These are phyloP conservation scores for Nannoperca obscura DNA, from an alignment of 2,797 vertebrate genomes.

Conservation along the genomic window DNA sequence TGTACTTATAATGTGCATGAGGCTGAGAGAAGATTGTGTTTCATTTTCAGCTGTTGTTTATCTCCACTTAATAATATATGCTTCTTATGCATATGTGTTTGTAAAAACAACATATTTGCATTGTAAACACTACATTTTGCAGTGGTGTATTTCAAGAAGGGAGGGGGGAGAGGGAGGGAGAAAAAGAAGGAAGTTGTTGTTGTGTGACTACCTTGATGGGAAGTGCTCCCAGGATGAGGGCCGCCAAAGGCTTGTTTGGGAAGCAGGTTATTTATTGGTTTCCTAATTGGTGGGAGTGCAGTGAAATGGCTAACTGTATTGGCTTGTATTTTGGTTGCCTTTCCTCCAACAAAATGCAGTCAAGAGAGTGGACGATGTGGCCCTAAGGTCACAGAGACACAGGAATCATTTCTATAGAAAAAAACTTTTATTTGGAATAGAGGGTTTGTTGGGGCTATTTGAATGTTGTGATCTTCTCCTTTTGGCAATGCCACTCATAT, in stretches of 20 bases:
- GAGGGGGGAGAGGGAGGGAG: neutral
- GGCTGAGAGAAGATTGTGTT: neutral
- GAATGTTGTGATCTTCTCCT: conserved; percentile 31
- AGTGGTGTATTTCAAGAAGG: no score
- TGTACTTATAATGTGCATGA: neutral
- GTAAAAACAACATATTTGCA: conserved; percentile 7
- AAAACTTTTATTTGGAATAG: conserved; percentile 27
- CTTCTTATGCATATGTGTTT: neutral
- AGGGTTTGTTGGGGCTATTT: conserved; percentile 26
- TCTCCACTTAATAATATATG: neutral
- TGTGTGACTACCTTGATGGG: conserved; percentile 64
- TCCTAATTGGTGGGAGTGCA: conserved; percentile 66
- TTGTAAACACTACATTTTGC: neutral
- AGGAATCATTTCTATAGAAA: conserved; percentile 47
- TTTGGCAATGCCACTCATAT: neutral
- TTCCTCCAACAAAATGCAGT: conserved; percentile 43
- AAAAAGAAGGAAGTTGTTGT: conserved; percentile 31
- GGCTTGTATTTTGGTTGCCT: conserved; percentile 39
- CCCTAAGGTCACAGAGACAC: conserved; percentile 35
- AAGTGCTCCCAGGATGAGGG: conserved; percentile 52
- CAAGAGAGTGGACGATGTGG: conserved; percentile 39
- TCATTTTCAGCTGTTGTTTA: conserved; percentile 2
- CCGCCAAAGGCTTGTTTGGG: conserved; percentile 61
- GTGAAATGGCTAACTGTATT: conserved; percentile 59
- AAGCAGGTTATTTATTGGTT: conserved; percentile 53